Conservation (phyloP, 2,888 invertebrate genomes). For the Zeuzera pyrina region DNA sequence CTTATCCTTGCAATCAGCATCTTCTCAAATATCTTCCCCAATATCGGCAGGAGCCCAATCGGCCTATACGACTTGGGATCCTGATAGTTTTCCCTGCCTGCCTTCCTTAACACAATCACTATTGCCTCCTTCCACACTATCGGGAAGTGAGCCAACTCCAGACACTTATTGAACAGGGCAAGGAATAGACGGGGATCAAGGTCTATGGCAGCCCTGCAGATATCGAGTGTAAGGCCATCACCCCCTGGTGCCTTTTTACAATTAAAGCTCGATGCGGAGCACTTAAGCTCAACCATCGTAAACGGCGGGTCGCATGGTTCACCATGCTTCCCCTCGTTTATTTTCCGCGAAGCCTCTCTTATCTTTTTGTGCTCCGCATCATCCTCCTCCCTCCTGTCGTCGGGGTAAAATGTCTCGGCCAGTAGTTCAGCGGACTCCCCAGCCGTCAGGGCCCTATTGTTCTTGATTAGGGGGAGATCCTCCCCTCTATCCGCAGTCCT, state of each 20-base stretch:
- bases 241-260: constrained; percentile 8
- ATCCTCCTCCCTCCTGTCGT: not conserved
- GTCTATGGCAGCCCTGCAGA: constrained; percentile 2
- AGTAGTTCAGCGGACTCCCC: not conserved
- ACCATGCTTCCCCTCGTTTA: not conserved
- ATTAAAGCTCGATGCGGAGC: not conserved
- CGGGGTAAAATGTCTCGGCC: constrained; percentile 5
- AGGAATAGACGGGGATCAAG: constrained; percentile 1
- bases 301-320: constrained; percentile 3
- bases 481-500: constrained; percentile 3
- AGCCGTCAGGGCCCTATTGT: not conserved
- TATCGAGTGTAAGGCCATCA: constrained; percentile 9
- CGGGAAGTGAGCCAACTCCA: constrained; percentile 10
- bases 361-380: not conserved
- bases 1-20: constrained; percentile 6
- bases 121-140: constrained; percentile 7
- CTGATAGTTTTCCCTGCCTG: constrained; percentile 1
- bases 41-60: constrained; percentile 10
- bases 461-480: not conserved
- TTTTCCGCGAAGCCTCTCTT: not conserved
- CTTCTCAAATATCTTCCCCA: constrained; percentile 11
- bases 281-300: constrained; percentile 1
- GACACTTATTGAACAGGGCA: constrained; percentile 5
- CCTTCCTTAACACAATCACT: constrained; percentile 10
- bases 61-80: constrained; percentile 3